Evolutionary conservation across 2,113 vertebrate species (phyloP), one percentile per base, ranked within the genome.

Genomic region (Seriola aureovittata): DNA sequence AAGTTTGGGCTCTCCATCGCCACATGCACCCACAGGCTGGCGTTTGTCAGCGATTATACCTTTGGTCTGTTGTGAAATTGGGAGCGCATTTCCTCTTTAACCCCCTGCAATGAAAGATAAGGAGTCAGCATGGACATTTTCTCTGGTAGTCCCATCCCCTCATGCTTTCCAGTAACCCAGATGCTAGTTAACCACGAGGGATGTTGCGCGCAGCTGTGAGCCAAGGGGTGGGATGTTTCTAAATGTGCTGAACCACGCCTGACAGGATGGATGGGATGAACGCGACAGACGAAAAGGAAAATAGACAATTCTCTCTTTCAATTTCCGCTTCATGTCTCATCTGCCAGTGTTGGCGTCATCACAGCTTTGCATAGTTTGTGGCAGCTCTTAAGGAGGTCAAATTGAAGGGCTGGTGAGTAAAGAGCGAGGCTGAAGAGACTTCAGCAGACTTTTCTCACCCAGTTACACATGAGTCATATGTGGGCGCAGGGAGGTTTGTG

Each of bases 1-100:
- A 91, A 86, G 85, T 91, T 91, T 0, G 17, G 5, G 23, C 11
- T 78, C 16, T 85, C 88, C 87, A 88, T 89, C 4, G 19, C 32
- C 77, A 57, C 38, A 60, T 9, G 5, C 62, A 54, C 3, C 62
- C 55, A 48, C 4, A 9, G 19, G 46, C 78, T 82, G 38, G 9
- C 54, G 73, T 85, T 75, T 4, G n/a, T 67, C 12, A 48, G n/a
- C 4, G 78, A 38, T 1, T 25, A 25, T 25, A 25, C 32, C 36
- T 21, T 46, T 8, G 63, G 59, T 71, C 52, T 79, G 81, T 1
- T 10, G 71, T 38, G 65, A 36, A 14, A n/a, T 38, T 52, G 40
- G 5, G 65, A 69, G 14, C 7, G 32, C 55, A 69, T 81, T 59
- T 84, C 88, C 74, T 23, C 19, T 78, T 59, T 10, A 81, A n/a